Evolutionary conservation across 2,113 vertebrate species (phyloP).

Genomic region (Phalacrocorax brasilianus): DNA sequence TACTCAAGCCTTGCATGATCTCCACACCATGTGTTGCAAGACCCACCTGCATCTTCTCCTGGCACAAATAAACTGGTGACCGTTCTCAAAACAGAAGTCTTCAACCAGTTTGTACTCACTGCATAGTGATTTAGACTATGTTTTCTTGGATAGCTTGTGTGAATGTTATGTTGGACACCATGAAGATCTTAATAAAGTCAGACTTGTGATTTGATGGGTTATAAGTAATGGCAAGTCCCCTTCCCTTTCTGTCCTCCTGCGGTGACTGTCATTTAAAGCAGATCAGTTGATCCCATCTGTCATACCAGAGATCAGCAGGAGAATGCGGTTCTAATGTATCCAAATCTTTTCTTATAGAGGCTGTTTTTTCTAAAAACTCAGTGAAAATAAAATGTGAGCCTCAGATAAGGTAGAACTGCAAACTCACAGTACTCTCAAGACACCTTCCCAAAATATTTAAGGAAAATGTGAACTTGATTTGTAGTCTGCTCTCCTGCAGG

Average conservation of each 20-base stretch:
- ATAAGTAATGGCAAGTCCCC: not conserved
- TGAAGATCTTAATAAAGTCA: not conserved
- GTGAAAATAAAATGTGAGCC: not conserved
- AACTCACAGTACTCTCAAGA: not conserved
- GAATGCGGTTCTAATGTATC: not conserved
- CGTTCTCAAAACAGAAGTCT: not conserved
- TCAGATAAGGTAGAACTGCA: not conserved
- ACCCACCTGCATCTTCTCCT: not conserved
- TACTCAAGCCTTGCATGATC: rapidly evolving
- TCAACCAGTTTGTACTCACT: not conserved
- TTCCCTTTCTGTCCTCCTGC: not conserved
- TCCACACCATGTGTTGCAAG: not conserved
- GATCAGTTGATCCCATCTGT: not conserved
- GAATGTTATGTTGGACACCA: not conserved
- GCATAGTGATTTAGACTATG: not conserved
- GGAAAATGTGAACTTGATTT: not conserved
- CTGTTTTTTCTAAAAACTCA: not conserved
- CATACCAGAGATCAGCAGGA: not conserved
- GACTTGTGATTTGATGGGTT: not conserved
- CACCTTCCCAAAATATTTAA: not conserved
- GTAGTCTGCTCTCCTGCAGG: not conserved
- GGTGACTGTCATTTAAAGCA: not conserved
- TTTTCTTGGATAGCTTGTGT: not conserved
- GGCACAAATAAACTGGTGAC: not conserved
- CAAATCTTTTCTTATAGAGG: not conserved